A percentile compares a stretch with the other conserved stretches of the same genome.
Evolutionary conservation across 2,113 vertebrate genomes (phyloP).

Genomic region (Misgurnus mizolepis): DNA sequence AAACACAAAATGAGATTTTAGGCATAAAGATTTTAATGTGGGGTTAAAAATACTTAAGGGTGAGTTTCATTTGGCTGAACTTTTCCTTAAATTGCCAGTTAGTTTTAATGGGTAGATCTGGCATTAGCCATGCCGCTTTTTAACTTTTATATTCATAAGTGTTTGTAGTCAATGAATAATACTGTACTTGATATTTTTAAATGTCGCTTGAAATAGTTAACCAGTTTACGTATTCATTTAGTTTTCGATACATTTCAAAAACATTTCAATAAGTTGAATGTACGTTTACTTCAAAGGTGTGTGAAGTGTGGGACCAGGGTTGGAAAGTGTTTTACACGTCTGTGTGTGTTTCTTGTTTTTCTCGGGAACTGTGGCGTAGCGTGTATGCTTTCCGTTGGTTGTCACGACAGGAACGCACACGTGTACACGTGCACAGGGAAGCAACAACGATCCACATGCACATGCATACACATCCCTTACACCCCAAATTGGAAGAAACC

Average conservation of each 20-base stretch:
- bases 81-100: background rate
- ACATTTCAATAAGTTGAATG: constrained; percentile 40
- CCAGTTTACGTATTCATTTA: constrained; percentile 34
- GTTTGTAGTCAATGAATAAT: constrained; percentile 47
- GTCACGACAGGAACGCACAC: constrained; percentile 33
- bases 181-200: constrained; percentile 51
- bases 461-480: constrained; percentile 31
- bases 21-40: too few species aligned
- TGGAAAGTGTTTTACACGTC: constrained; percentile 46
- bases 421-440: constrained; percentile 24
- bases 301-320: constrained; percentile 57
- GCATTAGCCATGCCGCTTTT: constrained; percentile 39
- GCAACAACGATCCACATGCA: constrained; percentile 42
- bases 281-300: constrained; percentile 53
- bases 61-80: too few species aligned
- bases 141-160: constrained; percentile 42
- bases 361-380: constrained; percentile 41
- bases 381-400: constrained; percentile 41
- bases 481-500: constrained; percentile 17
- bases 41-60: too few species aligned
- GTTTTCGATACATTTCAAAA: background rate
- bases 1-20: too few species aligned
- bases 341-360: constrained; percentile 48
- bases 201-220: constrained; percentile 44
- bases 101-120: constrained; percentile 44